Conservation (phyloP, 1,140 invertebrate genomes). For the Drosophila micromelanica region DNA sequence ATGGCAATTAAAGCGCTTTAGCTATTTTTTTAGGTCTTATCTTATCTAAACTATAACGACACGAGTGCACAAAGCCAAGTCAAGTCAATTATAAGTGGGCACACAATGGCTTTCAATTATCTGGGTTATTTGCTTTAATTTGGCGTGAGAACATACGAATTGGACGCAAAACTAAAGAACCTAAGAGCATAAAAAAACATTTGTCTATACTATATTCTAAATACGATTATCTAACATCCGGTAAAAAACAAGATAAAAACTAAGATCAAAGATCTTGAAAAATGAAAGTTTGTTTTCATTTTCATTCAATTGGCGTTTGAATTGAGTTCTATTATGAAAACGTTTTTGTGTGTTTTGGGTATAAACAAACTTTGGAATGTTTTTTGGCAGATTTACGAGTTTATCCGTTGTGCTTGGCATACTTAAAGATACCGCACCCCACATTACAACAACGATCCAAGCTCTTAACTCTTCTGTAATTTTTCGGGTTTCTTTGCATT, state of each 20-base stretch:
- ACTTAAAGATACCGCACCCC: background rate
- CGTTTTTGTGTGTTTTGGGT: slow-evolving; percentile 16
- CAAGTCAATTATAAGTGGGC: slow-evolving; percentile 14
- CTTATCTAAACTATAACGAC: slow-evolving; percentile 37
- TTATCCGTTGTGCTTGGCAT: slow-evolving; percentile 12
- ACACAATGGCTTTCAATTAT: slow-evolving; percentile 40
- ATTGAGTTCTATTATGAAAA: slow-evolving; percentile 52
- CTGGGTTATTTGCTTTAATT: slow-evolving; percentile 33
- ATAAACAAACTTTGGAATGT: slow-evolving; percentile 23
- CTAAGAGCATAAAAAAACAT: background rate
- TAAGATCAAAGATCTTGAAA: slow-evolving; percentile 33
- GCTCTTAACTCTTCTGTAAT: slow-evolving; percentile 22
- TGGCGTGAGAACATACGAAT: slow-evolving; percentile 27
- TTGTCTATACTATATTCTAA: background rate
- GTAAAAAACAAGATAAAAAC: slow-evolving; percentile 24
- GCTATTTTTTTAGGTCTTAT: slow-evolving; percentile 17
- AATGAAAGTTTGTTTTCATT: slow-evolving; percentile 62
- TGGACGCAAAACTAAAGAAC: background rate
- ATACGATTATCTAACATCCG: slow-evolving; percentile 24
- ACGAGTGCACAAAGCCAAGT: slow-evolving; percentile 20
- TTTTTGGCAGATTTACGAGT: slow-evolving; percentile 44
- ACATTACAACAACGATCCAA: background rate
- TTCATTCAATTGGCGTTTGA: slow-evolving; percentile 27
- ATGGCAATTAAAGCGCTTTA: slow-evolving; percentile 5
- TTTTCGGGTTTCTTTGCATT: slow-evolving; percentile 13